Evolutionary conservation across 2,113 vertebrate genomes (phyloP), one percentile per base, ranked within the genome.

Genomic region (Odocoileus virginianus): DNA sequence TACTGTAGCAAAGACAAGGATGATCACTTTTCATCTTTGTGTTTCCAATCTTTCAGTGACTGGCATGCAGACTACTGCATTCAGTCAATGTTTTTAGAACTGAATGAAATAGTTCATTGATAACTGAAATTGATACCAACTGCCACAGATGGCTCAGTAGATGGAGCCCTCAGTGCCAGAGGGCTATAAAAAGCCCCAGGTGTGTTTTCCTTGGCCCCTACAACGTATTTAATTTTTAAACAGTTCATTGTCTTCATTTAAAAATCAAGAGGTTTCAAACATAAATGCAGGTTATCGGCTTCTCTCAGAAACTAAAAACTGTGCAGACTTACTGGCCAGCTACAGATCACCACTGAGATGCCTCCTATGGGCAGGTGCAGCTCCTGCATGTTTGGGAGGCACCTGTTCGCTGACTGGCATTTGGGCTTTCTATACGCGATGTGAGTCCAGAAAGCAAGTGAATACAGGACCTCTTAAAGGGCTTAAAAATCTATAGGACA

Each of bases 311-410:
- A 58, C 33, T 36, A 47, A 76, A 25, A 6, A 12, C 12, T 21
- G 5, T 27, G 21, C 47, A 25, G 6, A 23, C 36, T 45, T n/a
- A 64, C 6, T 1, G 43, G 7, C n/a, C 60, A 93, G 64, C 12
- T 67, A 23, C 0, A 7, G 47, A 4, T 17, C 1, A 0, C 47
- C 17, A 1, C 10, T 33, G 54, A 71, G 54, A 33, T 1, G 0
- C 1, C 23, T 76, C 2, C 45, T 43, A 3, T 0, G 2, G 21
- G 4, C 25, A 79, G 45, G 1, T 67, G n/a, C 3, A 9, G 47
- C 50, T 95, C 28, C 81, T 25, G 47, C 5, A 0, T 14, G 10
- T 27, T 58, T 27, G 21, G 43, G 57, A 87, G 3, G 2, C 28
- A 57, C 19, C 57, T 79, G 50, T 60, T 23, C 19, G 6, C 40